A percentile compares a stretch with the other conserved stretches of the same genome.
phyloP scores from a whole-genome alignment of 2,113 vertebrate genomes.

The Columbina picui region DNA sequence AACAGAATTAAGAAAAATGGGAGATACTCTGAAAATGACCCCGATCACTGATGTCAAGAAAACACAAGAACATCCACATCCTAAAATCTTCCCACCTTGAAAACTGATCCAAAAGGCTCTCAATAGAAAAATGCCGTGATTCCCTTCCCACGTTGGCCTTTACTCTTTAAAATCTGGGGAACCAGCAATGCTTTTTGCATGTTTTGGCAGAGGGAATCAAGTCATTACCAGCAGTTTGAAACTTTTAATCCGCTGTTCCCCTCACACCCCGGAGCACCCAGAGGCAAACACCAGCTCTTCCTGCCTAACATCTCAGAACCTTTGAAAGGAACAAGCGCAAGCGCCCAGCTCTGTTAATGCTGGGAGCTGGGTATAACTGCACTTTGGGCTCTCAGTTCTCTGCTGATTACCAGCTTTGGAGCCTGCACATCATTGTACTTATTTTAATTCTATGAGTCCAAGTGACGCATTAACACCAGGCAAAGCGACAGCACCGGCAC shows the following conservation, averaged over 20 bases:
- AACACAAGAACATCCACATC: not conserved
- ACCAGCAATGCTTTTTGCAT: not conserved
- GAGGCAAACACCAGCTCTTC: not conserved
- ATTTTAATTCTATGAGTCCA: not conserved
- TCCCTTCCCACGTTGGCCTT: not conserved
- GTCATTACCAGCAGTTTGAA: not conserved
- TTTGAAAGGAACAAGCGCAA: not conserved
- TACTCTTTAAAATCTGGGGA: not conserved
- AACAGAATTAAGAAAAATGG: not conserved
- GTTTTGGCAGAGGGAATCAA: not conserved
- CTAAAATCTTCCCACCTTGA: not conserved
- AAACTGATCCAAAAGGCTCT: not conserved
- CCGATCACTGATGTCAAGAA: not conserved
- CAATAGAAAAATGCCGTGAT: rapidly evolving
- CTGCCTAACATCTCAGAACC: not conserved
- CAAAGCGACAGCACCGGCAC: not conserved
- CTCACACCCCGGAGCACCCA: not conserved
- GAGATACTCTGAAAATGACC: not conserved
- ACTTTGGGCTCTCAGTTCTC: not conserved
- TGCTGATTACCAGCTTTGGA: not conserved
- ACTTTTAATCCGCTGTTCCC: not conserved
- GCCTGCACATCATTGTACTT: not conserved
- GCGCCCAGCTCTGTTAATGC: not conserved
- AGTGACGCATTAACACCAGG: not conserved
- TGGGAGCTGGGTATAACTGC: not conserved